Percentiles rank a stretch among this genome's conserved stretches.
These are phyloP conservation scores for Vipera latastei DNA, from an alignment of 2,797 vertebrate genomes.

Conservation along the genomic window DNA sequence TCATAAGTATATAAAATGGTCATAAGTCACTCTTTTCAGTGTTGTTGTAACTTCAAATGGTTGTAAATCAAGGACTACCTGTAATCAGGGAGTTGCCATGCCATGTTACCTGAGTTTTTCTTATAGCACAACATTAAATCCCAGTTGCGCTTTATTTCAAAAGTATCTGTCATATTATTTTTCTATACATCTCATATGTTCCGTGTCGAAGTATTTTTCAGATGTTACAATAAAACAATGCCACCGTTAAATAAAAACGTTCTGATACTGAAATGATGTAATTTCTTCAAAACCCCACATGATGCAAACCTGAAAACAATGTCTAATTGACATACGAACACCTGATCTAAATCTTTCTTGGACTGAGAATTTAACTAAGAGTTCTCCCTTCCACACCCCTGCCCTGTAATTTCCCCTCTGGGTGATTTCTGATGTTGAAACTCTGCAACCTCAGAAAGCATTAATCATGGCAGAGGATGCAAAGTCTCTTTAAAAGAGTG, in stretches of 20 bases:
- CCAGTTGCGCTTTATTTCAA: background rate
- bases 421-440: background rate
- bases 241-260: background rate
- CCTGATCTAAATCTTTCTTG: background rate
- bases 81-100: background rate
- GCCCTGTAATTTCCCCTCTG: background rate
- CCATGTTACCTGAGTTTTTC: conserved; percentile 18
- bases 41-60: background rate
- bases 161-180: background rate
- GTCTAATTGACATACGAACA: background rate
- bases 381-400: background rate
- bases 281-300: background rate
- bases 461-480: background rate
- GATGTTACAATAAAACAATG: background rate
- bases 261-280: background rate
- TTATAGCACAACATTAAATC: background rate
- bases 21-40: background rate
- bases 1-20: too few relatives aligned
- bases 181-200: background rate
- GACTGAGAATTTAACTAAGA: background rate
- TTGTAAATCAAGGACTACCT: background rate
- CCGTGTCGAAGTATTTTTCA: background rate
- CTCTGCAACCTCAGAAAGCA: background rate
- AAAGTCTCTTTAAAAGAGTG: background rate
- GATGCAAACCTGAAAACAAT: background rate